Conservation (phyloP, 2,888 invertebrate genomes). For the Stenichneumon culpator region DNA sequence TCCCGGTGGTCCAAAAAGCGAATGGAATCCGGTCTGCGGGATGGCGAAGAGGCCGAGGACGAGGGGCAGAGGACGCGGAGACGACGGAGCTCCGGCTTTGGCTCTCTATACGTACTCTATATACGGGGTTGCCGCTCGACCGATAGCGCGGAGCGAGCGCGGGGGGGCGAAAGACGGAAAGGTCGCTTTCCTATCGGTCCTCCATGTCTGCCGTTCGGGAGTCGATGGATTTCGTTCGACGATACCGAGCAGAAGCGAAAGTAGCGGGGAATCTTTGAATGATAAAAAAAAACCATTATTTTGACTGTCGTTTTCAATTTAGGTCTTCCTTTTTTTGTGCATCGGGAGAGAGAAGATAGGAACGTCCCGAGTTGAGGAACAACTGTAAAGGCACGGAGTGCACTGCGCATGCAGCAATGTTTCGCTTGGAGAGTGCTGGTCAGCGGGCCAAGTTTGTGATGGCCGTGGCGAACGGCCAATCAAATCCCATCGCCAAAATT, state of each 20-base stretch:
- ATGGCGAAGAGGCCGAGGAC: constrained; percentile 57
- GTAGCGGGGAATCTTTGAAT: constrained; percentile 7
- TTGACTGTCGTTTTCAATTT: background rate
- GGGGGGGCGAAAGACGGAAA: constrained; percentile 59
- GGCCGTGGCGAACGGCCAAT: constrained; percentile 80
- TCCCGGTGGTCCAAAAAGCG: constrained; percentile 79
- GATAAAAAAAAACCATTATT: constrained; percentile 19
- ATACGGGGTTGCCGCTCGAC: constrained; percentile 23
- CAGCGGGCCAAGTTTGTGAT: constrained; percentile 72
- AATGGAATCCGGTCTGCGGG: constrained; percentile 60
- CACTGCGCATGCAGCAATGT: constrained; percentile 4
- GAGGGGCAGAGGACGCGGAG: constrained; percentile 31
- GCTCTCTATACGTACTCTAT: constrained; percentile 33
- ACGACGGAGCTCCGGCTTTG: constrained; percentile 40
- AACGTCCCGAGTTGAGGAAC: background rate
- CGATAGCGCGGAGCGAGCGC: constrained; percentile 54
- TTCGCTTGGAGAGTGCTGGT: constrained; percentile 28
- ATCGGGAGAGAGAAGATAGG: background rate
- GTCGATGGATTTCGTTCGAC: constrained; percentile 72
- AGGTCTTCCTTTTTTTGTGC: background rate
- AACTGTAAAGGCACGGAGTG: background rate
- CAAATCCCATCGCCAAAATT: constrained; percentile 73
- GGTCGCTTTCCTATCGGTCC: constrained; percentile 60
- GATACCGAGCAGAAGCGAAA: constrained; percentile 41
- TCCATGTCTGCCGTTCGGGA: constrained; percentile 50